A percentile compares a stretch with the other conserved stretches of the same genome.
Evolutionary conservation across 2,888 invertebrate species (phyloP).

Genomic region (Choreutis nemorana): DNA sequence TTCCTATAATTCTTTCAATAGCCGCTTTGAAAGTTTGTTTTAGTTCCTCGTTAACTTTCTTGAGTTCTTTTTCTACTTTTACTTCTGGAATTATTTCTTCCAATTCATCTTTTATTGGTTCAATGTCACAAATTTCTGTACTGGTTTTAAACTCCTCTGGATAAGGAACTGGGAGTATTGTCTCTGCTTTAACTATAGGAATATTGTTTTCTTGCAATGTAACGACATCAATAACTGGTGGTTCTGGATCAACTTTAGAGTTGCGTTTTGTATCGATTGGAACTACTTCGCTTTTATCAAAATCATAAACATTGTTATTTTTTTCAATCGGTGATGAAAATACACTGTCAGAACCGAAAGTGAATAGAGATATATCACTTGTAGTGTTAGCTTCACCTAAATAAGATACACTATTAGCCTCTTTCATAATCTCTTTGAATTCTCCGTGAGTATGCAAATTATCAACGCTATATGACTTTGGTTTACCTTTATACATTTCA

Average conservation of each 20-base stretch:
- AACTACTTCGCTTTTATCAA: slow-evolving; percentile 3
- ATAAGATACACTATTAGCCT: slow-evolving; percentile 51
- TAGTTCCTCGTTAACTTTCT: slow-evolving; percentile 42
- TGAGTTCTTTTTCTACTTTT: slow-evolving; percentile 35
- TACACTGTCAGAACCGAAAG: slow-evolving; percentile 43
- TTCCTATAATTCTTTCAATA: slow-evolving; percentile 37
- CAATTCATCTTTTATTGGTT: slow-evolving; percentile 18
- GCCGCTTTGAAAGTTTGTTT: slow-evolving; percentile 46
- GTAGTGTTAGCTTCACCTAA: slow-evolving; percentile 21
- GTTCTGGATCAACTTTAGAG: slow-evolving; percentile 3
- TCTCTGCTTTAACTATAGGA: slow-evolving; percentile 37
- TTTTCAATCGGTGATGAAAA: slow-evolving; percentile 29
- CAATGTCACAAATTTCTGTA: too few relatives aligned
- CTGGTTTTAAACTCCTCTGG: too few relatives aligned
- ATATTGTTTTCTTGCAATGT: slow-evolving; percentile 13
- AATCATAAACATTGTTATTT: slow-evolving; percentile 20
- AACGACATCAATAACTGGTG: slow-evolving; percentile 10
- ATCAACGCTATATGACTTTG: slow-evolving; percentile 50
- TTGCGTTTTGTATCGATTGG: background rate
- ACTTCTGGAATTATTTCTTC: slow-evolving; percentile 15
- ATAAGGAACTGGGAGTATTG: slow-evolving; percentile 35
- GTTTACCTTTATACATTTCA: slow-evolving; percentile 45
- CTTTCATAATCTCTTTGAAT: slow-evolving; percentile 37
- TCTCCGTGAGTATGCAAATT: slow-evolving; percentile 31
- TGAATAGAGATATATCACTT: slow-evolving; percentile 36